phyloP scores from a whole-genome alignment of 2,888 invertebrate species.

The Drosophila multiciliata region DNA sequence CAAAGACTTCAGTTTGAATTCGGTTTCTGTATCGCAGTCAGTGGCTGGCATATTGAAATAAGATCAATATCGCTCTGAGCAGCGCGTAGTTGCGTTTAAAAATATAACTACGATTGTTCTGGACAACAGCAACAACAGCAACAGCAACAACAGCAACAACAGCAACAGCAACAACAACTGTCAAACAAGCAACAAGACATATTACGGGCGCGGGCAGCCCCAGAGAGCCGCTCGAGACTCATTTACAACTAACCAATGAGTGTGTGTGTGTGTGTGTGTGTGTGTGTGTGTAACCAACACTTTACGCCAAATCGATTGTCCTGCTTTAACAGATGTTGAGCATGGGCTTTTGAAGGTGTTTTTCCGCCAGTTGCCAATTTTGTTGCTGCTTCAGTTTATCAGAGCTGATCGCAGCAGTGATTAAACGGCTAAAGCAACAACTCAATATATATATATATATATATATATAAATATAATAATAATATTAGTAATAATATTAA shows the following conservation, averaged over 20 bases:
- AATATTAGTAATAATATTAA: background rate
- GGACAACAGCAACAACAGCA: constrained; percentile 36
- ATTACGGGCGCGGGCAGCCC: constrained; percentile 70
- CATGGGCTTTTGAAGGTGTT: constrained; percentile 71
- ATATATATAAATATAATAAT: background rate
- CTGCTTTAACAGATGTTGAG: constrained; percentile 78
- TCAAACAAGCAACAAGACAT: constrained; percentile 71
- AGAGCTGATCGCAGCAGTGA: constrained; percentile 16
- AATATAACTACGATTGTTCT: constrained; percentile 77
- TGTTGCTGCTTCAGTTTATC: constrained; percentile 20
- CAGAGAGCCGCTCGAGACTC: constrained; percentile 71
- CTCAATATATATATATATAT: background rate
- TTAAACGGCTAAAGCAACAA: constrained; percentile 1
- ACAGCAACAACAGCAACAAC: background rate
- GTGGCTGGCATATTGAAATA: constrained; percentile 75
- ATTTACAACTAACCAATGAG: constrained; percentile 74
- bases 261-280: constrained; percentile 26
- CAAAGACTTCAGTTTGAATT: constrained; percentile 39
- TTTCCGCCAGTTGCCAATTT: constrained; percentile 67
- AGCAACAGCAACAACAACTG: constrained; percentile 54
- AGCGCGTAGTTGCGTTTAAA: constrained; percentile 78
- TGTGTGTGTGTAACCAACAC: constrained; percentile 63
- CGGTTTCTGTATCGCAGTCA: constrained; percentile 33
- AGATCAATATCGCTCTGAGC: constrained; percentile 75
- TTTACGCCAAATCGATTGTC: constrained; percentile 75